These are phyloP conservation scores for Elaphurus davidianus DNA, from an alignment of 2,113 vertebrate species.

Conservation along the genomic window DNA sequence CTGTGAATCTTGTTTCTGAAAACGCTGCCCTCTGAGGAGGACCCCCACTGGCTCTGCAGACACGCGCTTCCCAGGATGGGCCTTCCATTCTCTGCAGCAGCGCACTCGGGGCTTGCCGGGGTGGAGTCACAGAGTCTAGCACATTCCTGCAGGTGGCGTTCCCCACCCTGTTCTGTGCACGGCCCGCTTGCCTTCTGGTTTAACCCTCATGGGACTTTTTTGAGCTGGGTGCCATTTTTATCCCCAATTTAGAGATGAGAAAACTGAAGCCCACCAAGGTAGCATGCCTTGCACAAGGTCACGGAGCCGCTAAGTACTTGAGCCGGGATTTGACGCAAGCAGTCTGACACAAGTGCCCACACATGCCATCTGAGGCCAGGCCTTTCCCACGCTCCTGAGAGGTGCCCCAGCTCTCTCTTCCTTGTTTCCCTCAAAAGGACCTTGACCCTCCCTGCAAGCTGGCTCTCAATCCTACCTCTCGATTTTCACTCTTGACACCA, in stretches of 20 bases:
- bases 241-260: neutral
- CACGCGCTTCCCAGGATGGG: neutral
- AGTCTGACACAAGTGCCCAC: neutral
- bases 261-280: neutral
- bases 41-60: neutral
- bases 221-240: neutral
- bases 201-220: neutral
- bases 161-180: fast-evolving
- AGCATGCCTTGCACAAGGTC: neutral
- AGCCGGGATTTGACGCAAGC: neutral
- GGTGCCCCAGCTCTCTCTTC: neutral
- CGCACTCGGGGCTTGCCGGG: neutral
- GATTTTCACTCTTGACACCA: neutral
- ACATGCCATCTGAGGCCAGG: neutral
- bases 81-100: neutral
- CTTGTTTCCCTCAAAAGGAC: neutral
- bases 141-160: fast-evolving
- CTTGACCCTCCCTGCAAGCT: neutral
- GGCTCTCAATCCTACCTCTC: neutral
- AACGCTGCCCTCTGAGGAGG: neutral
- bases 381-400: neutral
- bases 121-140: neutral
- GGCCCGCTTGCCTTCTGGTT: neutral
- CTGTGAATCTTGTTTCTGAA: neutral
- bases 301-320: neutral